These are phyloP conservation scores for Latrodectus elegans DNA, from an alignment of 2,888 invertebrate species.

Conservation along the genomic window DNA sequence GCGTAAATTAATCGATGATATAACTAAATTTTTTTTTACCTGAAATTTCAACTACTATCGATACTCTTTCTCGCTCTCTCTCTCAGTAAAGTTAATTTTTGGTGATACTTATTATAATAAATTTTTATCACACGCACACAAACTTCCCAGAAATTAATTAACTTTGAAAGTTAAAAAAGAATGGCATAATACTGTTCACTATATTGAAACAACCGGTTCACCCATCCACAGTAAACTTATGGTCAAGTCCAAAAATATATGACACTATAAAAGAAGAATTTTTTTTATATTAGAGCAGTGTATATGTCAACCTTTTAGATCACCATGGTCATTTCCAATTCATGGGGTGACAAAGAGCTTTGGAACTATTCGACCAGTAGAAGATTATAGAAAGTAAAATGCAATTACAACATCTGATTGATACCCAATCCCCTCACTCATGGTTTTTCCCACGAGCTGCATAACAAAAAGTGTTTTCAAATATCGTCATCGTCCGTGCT, in stretches of 20 bases:
- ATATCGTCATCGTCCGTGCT: constrained; percentile 71
- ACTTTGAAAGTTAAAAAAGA: no score
- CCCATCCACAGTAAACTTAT: not conserved
- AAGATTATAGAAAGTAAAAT: constrained; percentile 1
- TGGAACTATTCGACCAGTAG: not conserved
- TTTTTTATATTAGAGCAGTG: not conserved
- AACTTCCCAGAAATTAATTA: no score
- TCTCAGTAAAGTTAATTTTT: no score
- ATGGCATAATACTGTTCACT: no score
- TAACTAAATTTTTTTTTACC: not conserved
- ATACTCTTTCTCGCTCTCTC: no score
- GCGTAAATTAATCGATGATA: not conserved
- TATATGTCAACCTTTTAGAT: not conserved
- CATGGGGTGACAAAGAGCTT: constrained; percentile 2
- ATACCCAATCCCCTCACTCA: constrained; percentile 11
- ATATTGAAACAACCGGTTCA: no score
- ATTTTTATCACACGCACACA: no score
- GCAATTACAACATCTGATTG: not conserved
- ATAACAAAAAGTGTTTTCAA: constrained; percentile 18
- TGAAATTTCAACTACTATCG: no score
- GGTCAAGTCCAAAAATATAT: not conserved
- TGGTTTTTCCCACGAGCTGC: not conserved
- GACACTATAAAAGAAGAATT: not conserved
- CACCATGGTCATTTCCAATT: constrained; percentile 7
- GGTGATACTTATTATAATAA: no score